Evolutionary conservation across 2,888 invertebrate species (phyloP).

Genomic region (Thymelicus acteon): DNA sequence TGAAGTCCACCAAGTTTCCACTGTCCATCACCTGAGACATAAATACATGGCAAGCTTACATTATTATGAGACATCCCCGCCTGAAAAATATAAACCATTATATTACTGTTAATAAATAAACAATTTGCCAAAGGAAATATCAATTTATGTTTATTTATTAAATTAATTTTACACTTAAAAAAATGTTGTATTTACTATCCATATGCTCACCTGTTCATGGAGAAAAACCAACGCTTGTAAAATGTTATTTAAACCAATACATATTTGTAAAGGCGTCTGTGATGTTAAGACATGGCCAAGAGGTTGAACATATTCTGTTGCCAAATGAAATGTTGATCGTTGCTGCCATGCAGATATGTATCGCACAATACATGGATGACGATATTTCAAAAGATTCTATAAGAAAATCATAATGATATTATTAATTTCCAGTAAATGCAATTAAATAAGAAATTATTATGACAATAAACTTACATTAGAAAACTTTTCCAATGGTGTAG

Average conservation of each 20-base stretch:
- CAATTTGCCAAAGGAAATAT: too few species aligned
- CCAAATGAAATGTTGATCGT: conserved; percentile 89
- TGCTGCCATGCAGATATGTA: conserved; percentile 93
- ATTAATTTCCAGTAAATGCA: too few species aligned
- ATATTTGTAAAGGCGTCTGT: conserved; percentile 91
- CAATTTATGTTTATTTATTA: too few species aligned
- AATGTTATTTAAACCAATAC: conserved; percentile 92
- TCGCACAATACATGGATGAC: conserved; percentile 94
- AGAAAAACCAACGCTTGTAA: conserved; percentile 93
- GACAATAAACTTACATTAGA: conserved; percentile 86
- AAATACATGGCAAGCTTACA: conserved; percentile 91
- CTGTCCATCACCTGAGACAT: conserved; percentile 92
- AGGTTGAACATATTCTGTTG: conserved; percentile 93
- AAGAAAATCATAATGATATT: conserved; percentile 51
- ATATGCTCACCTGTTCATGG: conserved; percentile 88
- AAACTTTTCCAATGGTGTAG: conserved; percentile 90
- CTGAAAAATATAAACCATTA: conserved; percentile 58
- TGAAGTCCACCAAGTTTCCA: conserved; percentile 96
- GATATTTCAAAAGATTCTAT: conserved; percentile 93
- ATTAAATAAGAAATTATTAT: neutral
- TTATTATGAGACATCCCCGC: conserved; percentile 93
- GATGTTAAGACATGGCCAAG: conserved; percentile 86
- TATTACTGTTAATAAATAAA: too few species aligned
- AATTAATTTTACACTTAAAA: too few species aligned
- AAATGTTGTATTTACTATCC: too few species aligned